Evolutionary conservation across 2,797 vertebrate genomes (phyloP), one percentile per base, ranked within the genome.

Genomic region (Cyprinella venusta): DNA sequence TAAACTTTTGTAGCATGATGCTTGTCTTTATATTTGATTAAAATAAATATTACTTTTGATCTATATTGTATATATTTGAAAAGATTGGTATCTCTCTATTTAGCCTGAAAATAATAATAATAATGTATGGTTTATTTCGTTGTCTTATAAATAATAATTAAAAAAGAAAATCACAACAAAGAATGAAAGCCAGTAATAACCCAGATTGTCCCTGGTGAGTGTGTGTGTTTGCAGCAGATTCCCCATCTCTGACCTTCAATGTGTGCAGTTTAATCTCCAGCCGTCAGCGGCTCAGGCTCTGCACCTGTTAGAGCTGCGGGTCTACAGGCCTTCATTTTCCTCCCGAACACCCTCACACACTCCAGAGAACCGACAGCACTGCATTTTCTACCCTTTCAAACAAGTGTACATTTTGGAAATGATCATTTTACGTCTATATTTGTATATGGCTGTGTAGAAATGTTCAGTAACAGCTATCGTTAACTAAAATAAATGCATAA

Each of bases 241-340:
- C 40, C 40, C 40, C 10, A 40, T 19, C 40, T 68, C 74, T 88
- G 87, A 89, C 85, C 88, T 87, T 88, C 83, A 87, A 56, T 67
- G 72, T 40, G 63, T 71, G 67, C 16, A 45, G 77, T 85, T 86
- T 85, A 85, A 85, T 89, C 80, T 87, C 64, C 33, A 36, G 76
- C 76, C 56, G 45, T 82, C 87, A 82, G 56, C 72, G 3, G 69
- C 76, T 74, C 12, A 16, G 38, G 52, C 59, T 52, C 63, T 68
- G 70, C 87, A 89, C 88, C 88, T 89, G 88, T 88, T 76, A 10
- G 63, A 64, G 63, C 70, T 45, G 26, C 64, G 26, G 74, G 63
- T 80, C 65, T 78, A 54, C 54, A 64, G 77, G 81, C 85, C 69
- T 76, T 85, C 79, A 83, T 70, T 81, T 87, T 80, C 85, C 42